Evolutionary conservation across 1,140 invertebrate species (phyloP), one percentile per base, ranked within the genome.

Genomic region (Drosophila guanche): DNA sequence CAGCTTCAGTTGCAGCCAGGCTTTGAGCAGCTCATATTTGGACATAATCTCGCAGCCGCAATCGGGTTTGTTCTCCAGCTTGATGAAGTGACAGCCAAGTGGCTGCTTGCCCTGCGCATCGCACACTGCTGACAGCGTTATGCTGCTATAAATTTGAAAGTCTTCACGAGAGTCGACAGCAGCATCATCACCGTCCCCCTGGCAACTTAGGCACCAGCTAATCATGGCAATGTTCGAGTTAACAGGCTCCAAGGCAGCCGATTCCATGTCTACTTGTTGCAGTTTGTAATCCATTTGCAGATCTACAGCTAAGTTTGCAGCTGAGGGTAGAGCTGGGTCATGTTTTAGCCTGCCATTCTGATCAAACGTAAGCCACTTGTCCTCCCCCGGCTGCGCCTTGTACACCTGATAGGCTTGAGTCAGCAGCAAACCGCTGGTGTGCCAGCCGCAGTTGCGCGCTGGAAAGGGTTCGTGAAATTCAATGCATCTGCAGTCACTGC

Each of bases 21-120:
- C 67, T 7, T 63, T 56, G 5, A 90, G 48, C n/a, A 90, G 27
- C 25, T 90, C 89, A 52, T 90, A 88, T 8, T 89, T 88, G 2
- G 89, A 73, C 74, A 90, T 67, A 5, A 79, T 52, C 55, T 90
- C 89, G 45, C 81, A 88, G n/a, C 89, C 89, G 43, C 83, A 90
- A n/a, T 76, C 20, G 0, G 89, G 78, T 51, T 90, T 90, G 22
- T 66, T 86, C 53, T 90, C 89, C 48, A 90, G 23, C 55, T 90
- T 90, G 8, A 90, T 54, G 0, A 74, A 46, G 33, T 79, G 68
- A 16, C 79, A 78, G 6, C 79, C 83, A 1, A 88, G 41, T 2
- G 66, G 23, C 3, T 75, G 22, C 4, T 62, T 43, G 0, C 27
- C 65, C 12, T 14, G 8, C 0, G 4, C 2, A 68, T 80, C 79